Evolutionary conservation across 2,113 vertebrate genomes (phyloP).

Genomic region (Archilochus colubris): DNA sequence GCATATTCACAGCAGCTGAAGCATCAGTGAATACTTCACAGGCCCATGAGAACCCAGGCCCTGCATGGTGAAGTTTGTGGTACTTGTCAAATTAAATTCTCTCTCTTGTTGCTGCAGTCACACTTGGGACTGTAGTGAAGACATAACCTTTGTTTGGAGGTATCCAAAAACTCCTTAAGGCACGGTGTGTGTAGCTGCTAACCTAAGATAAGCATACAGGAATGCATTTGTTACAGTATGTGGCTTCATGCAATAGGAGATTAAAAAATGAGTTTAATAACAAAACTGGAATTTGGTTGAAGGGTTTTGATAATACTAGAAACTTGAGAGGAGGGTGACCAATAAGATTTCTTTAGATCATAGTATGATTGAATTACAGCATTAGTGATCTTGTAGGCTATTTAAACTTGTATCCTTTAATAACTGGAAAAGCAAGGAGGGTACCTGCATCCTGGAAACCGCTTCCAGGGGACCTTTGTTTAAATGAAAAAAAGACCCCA

Average conservation of each 20-base stretch:
- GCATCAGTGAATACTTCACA: fast-evolving
- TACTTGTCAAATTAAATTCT: not conserved
- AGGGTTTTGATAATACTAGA: not conserved
- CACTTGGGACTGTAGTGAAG: not conserved
- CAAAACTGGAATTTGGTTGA: not conserved
- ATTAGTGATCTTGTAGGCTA: not conserved
- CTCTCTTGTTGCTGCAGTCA: not conserved
- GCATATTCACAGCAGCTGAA: not conserved
- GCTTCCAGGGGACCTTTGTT: not conserved
- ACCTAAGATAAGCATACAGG: not conserved
- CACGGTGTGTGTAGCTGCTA: not conserved
- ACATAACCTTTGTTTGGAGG: not conserved
- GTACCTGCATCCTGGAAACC: not conserved
- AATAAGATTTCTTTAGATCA: not conserved
- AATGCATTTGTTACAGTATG: not conserved
- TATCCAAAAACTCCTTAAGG: not conserved
- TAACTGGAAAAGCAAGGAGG: not conserved
- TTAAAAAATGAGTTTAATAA: not conserved
- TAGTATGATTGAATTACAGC: not conserved
- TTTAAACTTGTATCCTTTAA: not conserved
- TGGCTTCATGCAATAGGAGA: not conserved
- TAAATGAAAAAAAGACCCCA: not conserved
- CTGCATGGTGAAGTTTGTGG: not conserved
- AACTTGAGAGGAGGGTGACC: not conserved
- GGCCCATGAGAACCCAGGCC: not conserved